Evolutionary conservation across 2,888 invertebrate genomes (phyloP).

Genomic region (Drepanosiphum platanoidis): DNA sequence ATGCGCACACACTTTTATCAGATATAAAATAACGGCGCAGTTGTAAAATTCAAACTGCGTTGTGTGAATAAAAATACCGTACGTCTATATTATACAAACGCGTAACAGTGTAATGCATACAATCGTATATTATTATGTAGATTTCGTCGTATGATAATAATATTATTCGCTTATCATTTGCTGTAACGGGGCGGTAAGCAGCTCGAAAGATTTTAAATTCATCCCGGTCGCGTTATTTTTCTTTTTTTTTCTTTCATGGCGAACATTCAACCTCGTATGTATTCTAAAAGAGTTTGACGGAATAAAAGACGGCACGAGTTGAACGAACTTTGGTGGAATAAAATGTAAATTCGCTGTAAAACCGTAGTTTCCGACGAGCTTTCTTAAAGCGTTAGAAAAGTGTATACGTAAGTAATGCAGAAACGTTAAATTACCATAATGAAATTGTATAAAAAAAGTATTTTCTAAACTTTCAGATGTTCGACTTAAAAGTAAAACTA

Average conservation of each 20-base stretch:
- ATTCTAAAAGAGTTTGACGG: constrained; percentile 43
- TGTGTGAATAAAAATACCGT: too few species aligned
- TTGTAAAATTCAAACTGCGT: too few species aligned
- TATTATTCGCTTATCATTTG: background rate
- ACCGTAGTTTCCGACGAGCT: constrained; percentile 27
- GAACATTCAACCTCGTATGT: constrained; percentile 26
- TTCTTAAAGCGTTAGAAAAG: constrained; percentile 29
- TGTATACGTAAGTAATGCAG: constrained; percentile 22
- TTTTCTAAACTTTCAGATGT: constrained; percentile 41
- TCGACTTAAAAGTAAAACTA: constrained; percentile 37
- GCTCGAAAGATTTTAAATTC: constrained; percentile 14
- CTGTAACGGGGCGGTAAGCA: background rate
- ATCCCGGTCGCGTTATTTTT: background rate
- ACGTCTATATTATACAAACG: too few species aligned
- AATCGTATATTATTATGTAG: too few species aligned
- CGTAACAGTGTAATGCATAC: too few species aligned
- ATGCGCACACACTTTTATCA: background rate
- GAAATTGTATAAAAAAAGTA: constrained; percentile 43
- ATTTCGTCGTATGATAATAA: constrained; percentile 6
- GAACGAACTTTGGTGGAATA: constrained; percentile 24
- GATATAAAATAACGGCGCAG: background rate
- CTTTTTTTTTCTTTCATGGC: background rate
- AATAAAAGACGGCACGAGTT: background rate
- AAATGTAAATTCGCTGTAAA: constrained; percentile 53
- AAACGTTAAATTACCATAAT: constrained; percentile 59